Evolutionary conservation across 2,797 vertebrate genomes (phyloP).

Genomic region (Poecilia wingei): DNA sequence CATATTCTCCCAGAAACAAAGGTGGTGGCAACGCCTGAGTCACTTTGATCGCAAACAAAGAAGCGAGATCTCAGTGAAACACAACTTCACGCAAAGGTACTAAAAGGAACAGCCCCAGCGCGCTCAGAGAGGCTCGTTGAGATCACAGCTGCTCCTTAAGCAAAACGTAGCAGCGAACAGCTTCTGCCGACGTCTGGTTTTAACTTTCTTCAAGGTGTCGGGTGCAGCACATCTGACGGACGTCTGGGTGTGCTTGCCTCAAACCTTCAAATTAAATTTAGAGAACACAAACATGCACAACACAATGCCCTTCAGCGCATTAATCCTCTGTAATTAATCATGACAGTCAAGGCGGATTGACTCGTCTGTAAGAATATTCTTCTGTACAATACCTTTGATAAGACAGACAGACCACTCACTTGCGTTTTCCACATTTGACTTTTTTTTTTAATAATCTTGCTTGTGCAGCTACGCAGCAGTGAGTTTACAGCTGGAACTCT

Average conservation of each 20-base stretch:
- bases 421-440: background rate
- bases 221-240: background rate
- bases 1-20: constrained; percentile 24
- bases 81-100: constrained; percentile 2
- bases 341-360: background rate
- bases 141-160: background rate
- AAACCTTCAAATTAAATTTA: background rate
- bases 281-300: background rate
- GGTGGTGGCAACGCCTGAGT: background rate
- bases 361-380: background rate
- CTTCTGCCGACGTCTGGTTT: background rate
- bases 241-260: background rate
- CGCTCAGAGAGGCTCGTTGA: background rate
- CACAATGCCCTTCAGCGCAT: background rate
- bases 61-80: background rate
- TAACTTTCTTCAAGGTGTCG: no score
- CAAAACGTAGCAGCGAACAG: background rate
- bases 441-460: background rate
- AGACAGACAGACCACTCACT: background rate
- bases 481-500: background rate
- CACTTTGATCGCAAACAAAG: constrained; percentile 29
- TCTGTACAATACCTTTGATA: background rate
- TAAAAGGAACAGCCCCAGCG: background rate
- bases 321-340: background rate
- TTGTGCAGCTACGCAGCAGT: background rate